Base-by-base conservation (phyloP, 1,140 invertebrate genomes). In the Bombus breviceps region DNA sequence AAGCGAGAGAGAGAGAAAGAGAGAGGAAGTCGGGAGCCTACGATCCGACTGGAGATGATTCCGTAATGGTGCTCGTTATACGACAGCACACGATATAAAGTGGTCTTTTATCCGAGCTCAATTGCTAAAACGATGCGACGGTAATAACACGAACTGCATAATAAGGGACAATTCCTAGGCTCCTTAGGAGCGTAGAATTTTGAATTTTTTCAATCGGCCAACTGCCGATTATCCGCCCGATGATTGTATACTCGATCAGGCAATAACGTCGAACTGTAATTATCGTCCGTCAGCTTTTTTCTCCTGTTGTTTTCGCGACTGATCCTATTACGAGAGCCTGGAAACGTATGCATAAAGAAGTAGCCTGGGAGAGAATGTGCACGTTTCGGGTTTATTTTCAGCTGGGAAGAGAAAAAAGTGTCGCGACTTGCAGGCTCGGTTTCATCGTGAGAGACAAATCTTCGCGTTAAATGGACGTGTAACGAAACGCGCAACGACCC, bases 391-490 rank as follows among this genome's bases (percentile, higher is more conserved):
- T 83, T 72, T 79, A 84, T 84, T 86, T 79, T 15, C 3, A 47
- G 75, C 6, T 3, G 1, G 10, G 78, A 2, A 3, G 8, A 15
- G 75, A 13, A 83, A 76, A 72, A 72, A 86, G 59, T 32, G 71
- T 34, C 43, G 43, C 9, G 68, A 25, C n/a, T 37, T 32, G 68
- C 59, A 3, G 22, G 82, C 28, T 76, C 37, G 80, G 18, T 86
- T 83, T 84, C 75, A 59, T 73, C 75, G 68, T 13, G 37, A 37
- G 74, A 84, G 81, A 79, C 81, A 87, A 84, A 87, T 84, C 82
- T 69, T 25, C 69, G 74, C 59, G 86, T 87, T 87, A 87, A 87
- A 75, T 47, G 74, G 75, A 84, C 82, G 75, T 74, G 86, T 68
- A 87, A 87, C 81, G 82, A 84, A 87, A 84, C n/a, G 59, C 28